These are phyloP conservation scores for Eupsilia transversa DNA, from an alignment of 2,888 invertebrate genomes.

Conservation along the genomic window DNA sequence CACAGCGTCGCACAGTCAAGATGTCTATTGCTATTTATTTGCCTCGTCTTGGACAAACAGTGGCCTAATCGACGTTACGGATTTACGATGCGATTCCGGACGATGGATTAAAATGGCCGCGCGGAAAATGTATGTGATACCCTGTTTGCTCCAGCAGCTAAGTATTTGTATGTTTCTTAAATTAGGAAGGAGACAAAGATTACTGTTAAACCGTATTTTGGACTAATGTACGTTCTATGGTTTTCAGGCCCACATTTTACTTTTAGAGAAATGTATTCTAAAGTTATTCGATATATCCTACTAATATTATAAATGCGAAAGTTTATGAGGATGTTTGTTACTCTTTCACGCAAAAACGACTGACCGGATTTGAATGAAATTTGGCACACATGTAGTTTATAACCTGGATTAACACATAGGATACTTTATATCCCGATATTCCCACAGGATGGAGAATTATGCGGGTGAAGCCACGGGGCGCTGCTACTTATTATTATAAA, in stretches of 20 bases:
- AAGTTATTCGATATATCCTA: too few species aligned
- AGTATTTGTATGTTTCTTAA: constrained; percentile 51
- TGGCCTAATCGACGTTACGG: constrained; percentile 79
- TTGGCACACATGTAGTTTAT: too few species aligned
- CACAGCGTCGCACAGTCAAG: constrained; percentile 50
- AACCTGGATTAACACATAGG: too few species aligned
- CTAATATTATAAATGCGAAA: too few species aligned
- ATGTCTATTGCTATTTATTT: constrained; percentile 81
- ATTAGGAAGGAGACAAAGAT: constrained; percentile 7
- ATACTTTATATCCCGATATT: too few species aligned
- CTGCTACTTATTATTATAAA: too few species aligned
- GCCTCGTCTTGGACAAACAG: constrained; percentile 73
- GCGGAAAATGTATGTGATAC: constrained; percentile 72
- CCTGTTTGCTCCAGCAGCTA: constrained; percentile 39
- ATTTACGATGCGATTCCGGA: constrained; percentile 75
- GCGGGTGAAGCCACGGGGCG: too few species aligned
- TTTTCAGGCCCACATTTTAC: background rate
- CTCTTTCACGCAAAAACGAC: too few species aligned
- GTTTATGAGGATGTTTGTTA: too few species aligned
- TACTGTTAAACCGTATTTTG: constrained; percentile 16
- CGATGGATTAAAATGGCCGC: constrained; percentile 77
- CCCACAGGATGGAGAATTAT: too few species aligned
- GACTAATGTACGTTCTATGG: background rate
- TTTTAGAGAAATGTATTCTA: too few species aligned
- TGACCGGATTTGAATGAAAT: too few species aligned